Percentiles rank a stretch among this genome's conserved stretches.
These are phyloP conservation scores for Neogobius melanostomus DNA, from an alignment of 2,113 vertebrate genomes.

Conservation along the genomic window DNA sequence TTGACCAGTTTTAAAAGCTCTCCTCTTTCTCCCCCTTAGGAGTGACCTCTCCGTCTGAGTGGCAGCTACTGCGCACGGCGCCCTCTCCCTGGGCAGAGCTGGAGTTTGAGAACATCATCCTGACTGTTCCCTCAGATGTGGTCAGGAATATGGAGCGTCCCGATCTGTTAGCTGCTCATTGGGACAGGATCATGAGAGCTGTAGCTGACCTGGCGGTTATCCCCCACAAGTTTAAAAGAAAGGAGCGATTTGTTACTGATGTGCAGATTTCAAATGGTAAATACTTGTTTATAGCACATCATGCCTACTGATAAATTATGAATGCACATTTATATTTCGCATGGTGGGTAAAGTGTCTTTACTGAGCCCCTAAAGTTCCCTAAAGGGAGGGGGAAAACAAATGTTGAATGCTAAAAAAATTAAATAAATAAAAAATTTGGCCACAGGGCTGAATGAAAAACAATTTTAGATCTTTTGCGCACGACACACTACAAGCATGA, in stretches of 20 bases:
- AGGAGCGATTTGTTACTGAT: conserved; percentile 82
- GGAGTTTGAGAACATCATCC: conserved; percentile 81
- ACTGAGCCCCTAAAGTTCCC: too few species aligned
- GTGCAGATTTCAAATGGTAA: conserved; percentile 82
- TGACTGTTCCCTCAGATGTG: conserved; percentile 74
- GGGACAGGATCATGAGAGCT: conserved; percentile 77
- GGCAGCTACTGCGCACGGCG: conserved; percentile 65
- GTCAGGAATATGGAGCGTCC: conserved; percentile 67
- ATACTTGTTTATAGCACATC: background rate
- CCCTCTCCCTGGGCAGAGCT: conserved; percentile 81
- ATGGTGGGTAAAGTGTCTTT: too few species aligned
- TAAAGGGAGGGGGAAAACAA: too few species aligned
- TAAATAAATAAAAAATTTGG: too few species aligned
- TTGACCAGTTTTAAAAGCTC: background rate
- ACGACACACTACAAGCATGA: too few species aligned
- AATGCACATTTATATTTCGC: background rate
- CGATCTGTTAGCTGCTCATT: conserved; percentile 71
- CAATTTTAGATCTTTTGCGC: too few species aligned
- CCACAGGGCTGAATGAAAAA: too few species aligned
- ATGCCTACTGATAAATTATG: background rate
- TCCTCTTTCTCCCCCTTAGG: conserved; percentile 41
- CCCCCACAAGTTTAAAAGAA: conserved; percentile 77
- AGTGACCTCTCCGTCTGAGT: conserved; percentile 65
- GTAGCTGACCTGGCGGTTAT: conserved; percentile 75
- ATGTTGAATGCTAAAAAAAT: too few species aligned